Conservation (phyloP, 2,113 vertebrate species). For the Pelobates fuscus region DNA sequence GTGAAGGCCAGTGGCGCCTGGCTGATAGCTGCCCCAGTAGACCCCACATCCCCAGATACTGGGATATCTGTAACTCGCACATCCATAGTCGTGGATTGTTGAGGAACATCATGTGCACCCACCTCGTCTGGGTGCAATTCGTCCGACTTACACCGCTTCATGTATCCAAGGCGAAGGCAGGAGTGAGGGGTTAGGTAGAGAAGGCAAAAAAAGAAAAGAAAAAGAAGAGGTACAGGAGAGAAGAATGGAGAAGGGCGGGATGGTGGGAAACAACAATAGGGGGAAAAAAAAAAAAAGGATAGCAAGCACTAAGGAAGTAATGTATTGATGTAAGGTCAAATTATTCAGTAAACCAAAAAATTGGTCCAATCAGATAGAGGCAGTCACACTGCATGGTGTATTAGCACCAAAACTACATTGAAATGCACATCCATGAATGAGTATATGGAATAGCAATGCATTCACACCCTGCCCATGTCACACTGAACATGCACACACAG, state of each 20-base stretch:
- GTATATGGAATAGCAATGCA: too few relatives aligned
- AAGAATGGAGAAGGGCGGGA: background rate
- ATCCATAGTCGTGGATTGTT: slow-evolving; percentile 61
- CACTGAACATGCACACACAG: background rate
- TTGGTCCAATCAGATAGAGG: background rate
- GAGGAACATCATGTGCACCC: slow-evolving; percentile 63
- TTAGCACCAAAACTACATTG: background rate
- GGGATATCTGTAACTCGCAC: slow-evolving; percentile 52
- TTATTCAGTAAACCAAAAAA: slow-evolving; percentile 40
- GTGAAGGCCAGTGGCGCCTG: slow-evolving; percentile 50
- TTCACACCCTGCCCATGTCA: too few relatives aligned
- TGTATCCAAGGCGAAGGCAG: slow-evolving; percentile 46
- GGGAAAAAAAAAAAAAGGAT: slow-evolving; percentile 2
- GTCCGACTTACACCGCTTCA: slow-evolving; percentile 79
- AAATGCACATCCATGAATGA: too few relatives aligned
- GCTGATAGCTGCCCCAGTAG: slow-evolving; percentile 53
- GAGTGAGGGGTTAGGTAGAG: slow-evolving; percentile 28
- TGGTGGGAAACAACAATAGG: background rate
- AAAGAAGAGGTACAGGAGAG: background rate
- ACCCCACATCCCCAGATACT: slow-evolving; percentile 58
- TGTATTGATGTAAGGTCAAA: slow-evolving; percentile 50
- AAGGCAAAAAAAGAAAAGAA: slow-evolving; percentile 15
- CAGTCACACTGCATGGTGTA: background rate
- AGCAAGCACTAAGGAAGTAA: slow-evolving; percentile 4
- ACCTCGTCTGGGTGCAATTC: slow-evolving; percentile 73